Evolutionary conservation across 2,113 vertebrate species (phyloP), one percentile per base, ranked within the genome.

Genomic region (Elgaria multicarinata): DNA sequence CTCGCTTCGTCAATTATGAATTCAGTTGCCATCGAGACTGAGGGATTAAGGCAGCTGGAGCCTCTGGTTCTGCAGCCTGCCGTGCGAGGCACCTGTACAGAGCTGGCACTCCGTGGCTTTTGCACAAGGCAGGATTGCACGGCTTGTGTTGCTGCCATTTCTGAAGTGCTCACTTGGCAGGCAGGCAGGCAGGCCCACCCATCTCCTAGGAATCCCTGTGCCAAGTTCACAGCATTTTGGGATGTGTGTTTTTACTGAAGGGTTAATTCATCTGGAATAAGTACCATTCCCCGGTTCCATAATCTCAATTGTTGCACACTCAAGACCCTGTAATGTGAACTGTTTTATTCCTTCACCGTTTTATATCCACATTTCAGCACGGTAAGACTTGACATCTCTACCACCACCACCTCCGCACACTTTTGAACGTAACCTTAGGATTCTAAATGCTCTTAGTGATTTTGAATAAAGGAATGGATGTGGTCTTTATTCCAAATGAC

Each of bases 1-100:
- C 58, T 77, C 62, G 67, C 82, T 64, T 89, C 62, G 13, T 89
- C 33, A 67, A 89, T 89, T 89, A 89, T 69, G 75, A 42, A 89
- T 89, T 89, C 88, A 84, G 81, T 89, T 89, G 88, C 88, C 74
- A 89, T 89, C 88, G 88, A 89, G 82, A 89, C 88, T 85, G 74
- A 89, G 46, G 72, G 88, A 89, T 85, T 85, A 78, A 85, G 74
- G 82, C 82, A 78, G 46, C 74, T 5, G 46, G n/a, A 66, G 36
- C 44, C 81, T 89, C 74, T 28, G 39, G 18, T 69, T 85, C 71
- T 78, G 88, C 88, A 85, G 75, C 88, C 82, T 55, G n/a, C 62
- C 18, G 42, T 39, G 46, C 22, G 4, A 88, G 78, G 58, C 78
- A 88, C 50, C 66, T 42, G 87, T 42, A 12, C 74, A 42, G 78